Percentiles rank a stretch among this genome's conserved stretches.
Evolutionary conservation across 2,888 invertebrate species (phyloP).

Genomic region (Cryptocheilus praepositus): DNA sequence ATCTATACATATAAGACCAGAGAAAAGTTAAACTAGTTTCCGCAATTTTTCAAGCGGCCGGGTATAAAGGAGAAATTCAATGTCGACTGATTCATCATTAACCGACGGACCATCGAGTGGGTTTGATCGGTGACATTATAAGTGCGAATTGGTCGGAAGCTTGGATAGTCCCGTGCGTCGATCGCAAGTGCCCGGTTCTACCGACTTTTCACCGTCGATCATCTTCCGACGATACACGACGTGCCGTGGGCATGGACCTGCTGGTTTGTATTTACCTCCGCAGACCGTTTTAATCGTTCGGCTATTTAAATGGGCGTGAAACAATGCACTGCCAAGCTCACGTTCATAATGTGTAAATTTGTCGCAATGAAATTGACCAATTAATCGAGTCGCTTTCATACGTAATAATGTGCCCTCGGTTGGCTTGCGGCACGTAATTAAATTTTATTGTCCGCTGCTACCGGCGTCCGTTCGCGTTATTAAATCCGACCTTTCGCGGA

Average conservation of each 20-base stretch:
- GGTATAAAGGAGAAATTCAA: slow-evolving; percentile 74
- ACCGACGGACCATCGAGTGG: slow-evolving; percentile 54
- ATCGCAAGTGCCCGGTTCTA: not conserved
- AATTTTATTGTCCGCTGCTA: too few relatives aligned
- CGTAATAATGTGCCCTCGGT: too few relatives aligned
- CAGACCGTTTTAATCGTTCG: too few relatives aligned
- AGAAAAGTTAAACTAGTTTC: slow-evolving; percentile 73
- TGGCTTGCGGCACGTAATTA: too few relatives aligned
- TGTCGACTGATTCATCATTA: slow-evolving; percentile 69
- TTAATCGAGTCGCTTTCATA: too few relatives aligned
- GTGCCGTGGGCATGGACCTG: slow-evolving; percentile 56
- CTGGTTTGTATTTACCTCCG: slow-evolving; percentile 60
- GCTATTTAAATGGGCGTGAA: too few relatives aligned
- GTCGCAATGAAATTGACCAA: too few relatives aligned
- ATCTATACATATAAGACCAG: slow-evolving; percentile 56
- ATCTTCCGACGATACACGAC: slow-evolving; percentile 13
- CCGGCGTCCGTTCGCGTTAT: too few relatives aligned
- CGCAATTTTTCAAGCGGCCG: slow-evolving; percentile 64
- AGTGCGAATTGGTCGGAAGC: slow-evolving; percentile 6
- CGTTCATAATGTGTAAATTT: too few relatives aligned
- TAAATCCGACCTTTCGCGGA: too few relatives aligned
- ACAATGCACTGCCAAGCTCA: too few relatives aligned
- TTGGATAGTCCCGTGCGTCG: slow-evolving; percentile 23
- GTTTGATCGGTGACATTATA: slow-evolving; percentile 36
- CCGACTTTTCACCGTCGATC: not conserved